Base-by-base conservation (phyloP, 2,797 vertebrate species). In the Xyrichtys novacula region DNA sequence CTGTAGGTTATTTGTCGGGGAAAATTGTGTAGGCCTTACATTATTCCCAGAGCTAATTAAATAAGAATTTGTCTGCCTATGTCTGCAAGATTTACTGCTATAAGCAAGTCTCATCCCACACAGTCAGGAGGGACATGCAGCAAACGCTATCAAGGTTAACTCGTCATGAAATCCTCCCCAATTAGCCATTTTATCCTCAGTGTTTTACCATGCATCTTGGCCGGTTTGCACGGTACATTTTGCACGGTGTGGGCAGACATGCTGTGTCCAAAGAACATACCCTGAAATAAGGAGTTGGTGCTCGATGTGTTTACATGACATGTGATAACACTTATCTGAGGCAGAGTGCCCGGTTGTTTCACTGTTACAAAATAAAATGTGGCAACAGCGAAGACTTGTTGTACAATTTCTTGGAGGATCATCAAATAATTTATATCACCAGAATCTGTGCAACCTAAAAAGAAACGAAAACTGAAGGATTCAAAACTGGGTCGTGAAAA, bases 1-100 rank as follows among this genome's bases (percentile, higher is more conserved):
- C 10, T 72, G 68, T 85, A 83, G 81, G 80, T 67, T 83, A 71
- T 81, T 80, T 78, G 70, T 85, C 76, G 80, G 71, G 65, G 56
- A 83, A 25, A 88, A 83, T 31, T 73, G 74, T 81, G 58, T 82
- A 76, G 70, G 80, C 52, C 29, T 84, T 60, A 54, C 38, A 46
- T 81, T 84, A 81, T 81, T 79, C 64, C 76, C 54, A 60, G 58
- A 43, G 53, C 74, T 91, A 89, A 91, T 92, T 91, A 89, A 86
- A 90, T 85, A 74, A 67, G 48, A 84, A 85, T 83, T 61, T 81
- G 84, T 84, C 83, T 81, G 73, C 60, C 16, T 69, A 28, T 63
- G 48, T 77, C 58, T 68, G 47, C 57, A 58, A 85, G 77, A 88
- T 91, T 79, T 80, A 83, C 54, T 59, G 79, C 83, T 53, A 57